Conservation (phyloP, 2,113 vertebrate species). For the Bucco capensis region DNA sequence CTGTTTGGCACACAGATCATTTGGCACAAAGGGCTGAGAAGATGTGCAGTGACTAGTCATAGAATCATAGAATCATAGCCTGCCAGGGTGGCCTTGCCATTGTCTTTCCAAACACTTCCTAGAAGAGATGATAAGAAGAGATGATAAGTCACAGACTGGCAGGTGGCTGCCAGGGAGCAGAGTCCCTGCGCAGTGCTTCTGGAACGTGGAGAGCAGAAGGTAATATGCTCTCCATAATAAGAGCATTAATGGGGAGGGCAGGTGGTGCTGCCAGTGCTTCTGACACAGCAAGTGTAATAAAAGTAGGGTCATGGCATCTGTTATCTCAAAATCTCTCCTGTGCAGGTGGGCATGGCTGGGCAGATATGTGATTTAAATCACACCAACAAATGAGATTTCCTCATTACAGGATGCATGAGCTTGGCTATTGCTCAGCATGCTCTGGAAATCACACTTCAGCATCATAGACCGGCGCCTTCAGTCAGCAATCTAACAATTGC, state of each 20-base stretch:
- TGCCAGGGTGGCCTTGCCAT: background rate
- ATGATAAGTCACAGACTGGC: accelerated
- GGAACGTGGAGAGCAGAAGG: background rate
- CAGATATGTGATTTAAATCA: background rate
- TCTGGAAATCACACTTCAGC: background rate
- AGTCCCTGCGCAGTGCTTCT: background rate
- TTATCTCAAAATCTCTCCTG: background rate
- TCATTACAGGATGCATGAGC: background rate
- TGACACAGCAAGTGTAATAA: background rate
- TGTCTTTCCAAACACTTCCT: background rate
- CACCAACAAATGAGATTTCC: background rate
- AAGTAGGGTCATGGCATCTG: background rate
- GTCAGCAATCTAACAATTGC: background rate
- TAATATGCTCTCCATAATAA: background rate
- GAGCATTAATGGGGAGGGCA: too few relatives aligned
- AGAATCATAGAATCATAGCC: too few relatives aligned
- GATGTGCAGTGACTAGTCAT: background rate
- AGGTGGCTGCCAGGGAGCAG: background rate
- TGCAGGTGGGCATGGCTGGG: accelerated
- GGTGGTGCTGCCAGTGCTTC: background rate
- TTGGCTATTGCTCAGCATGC: background rate
- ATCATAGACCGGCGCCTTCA: background rate
- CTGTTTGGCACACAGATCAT: accelerated
- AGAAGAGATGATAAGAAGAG: background rate
- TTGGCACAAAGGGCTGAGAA: background rate